These are phyloP conservation scores for Solenopsis fugax DNA, from an alignment of 1,140 invertebrate genomes.

Conservation along the genomic window DNA sequence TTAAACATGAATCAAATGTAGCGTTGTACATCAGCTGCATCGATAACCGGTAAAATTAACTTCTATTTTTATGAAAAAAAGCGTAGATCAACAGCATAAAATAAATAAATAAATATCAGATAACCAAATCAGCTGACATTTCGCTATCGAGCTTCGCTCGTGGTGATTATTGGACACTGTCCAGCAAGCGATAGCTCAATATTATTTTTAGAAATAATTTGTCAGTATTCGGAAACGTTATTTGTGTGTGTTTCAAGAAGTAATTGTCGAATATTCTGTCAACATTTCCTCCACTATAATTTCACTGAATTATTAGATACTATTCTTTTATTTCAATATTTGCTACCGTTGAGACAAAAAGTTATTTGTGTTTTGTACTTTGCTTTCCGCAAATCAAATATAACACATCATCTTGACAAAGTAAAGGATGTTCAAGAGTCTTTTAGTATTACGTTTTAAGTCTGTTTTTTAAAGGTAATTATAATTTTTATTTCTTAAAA, in stretches of 20 bases:
- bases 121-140: conserved; percentile 40
- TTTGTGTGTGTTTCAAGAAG: conserved; percentile 12
- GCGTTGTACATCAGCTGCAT: neutral
- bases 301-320: neutral
- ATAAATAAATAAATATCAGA: conserved; percentile 25
- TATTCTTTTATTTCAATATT: conserved; percentile 7
- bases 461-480: neutral
- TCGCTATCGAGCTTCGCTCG: conserved; percentile 10
- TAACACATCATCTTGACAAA: neutral
- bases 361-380: neutral
- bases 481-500: neutral
- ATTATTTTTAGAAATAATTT: conserved; percentile 71
- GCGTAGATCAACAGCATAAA: neutral
- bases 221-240: conserved; percentile 11
- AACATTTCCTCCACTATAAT: neutral
- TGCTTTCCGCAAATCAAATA: neutral
- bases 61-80: neutral
- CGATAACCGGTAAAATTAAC: neutral
- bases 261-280: neutral
- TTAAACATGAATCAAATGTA: neutral
- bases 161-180: conserved; percentile 62
- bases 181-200: conserved; percentile 63
- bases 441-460: neutral
- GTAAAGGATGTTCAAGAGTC: neutral
- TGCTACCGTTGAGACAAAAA: neutral